Percentiles rank a stretch among this genome's conserved stretches.
phyloP scores from a whole-genome alignment of 2,797 vertebrate genomes.

The Scarus forsteni region DNA sequence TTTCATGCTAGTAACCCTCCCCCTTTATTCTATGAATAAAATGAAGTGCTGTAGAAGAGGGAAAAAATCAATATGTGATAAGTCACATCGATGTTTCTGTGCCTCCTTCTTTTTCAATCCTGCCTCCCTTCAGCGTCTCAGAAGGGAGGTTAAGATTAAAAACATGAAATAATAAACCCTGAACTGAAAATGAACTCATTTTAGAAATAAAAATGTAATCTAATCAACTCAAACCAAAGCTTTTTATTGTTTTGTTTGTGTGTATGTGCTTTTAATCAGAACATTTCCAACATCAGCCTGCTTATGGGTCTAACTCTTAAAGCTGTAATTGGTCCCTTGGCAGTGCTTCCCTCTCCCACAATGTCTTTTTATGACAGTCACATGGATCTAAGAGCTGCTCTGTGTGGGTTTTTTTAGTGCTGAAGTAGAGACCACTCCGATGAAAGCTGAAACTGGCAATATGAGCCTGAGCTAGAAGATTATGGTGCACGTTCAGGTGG shows the following conservation, averaged over 20 bases:
- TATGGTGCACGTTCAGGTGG: conserved; percentile 72
- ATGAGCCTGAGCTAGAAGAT: conserved; percentile 69
- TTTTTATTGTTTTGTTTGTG: conserved; percentile 40
- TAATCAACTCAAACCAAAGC: conserved; percentile 26
- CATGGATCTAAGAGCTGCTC: conserved; percentile 42
- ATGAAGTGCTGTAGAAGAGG: conserved; percentile 25
- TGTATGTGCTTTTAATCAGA: conserved; percentile 48
- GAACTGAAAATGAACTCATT: conserved; percentile 16
- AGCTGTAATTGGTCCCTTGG: conserved; percentile 59
- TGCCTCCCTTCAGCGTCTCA: background rate
- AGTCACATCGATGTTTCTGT: conserved; percentile 28
- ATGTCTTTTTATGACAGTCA: conserved; percentile 55
- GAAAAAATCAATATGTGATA: conserved; percentile 48
- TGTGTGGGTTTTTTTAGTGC: conserved; percentile 25
- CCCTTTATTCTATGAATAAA: conserved; percentile 38
- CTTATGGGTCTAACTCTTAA: conserved; percentile 43
- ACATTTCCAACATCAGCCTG: conserved; percentile 39
- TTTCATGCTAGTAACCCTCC: conserved; percentile 13
- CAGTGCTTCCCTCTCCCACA: conserved; percentile 44
- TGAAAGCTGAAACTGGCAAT: conserved; percentile 64
- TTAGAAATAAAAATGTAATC: conserved; percentile 17
- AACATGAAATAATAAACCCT: conserved; percentile 25
- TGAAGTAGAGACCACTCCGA: conserved; percentile 57
- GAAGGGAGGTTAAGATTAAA: conserved; percentile 36
- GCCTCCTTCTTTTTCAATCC: conserved; percentile 7